A percentile compares a stretch with the other conserved stretches of the same genome.
phyloP scores from a whole-genome alignment of 2,888 invertebrate genomes.

The Anorthoa munda region DNA sequence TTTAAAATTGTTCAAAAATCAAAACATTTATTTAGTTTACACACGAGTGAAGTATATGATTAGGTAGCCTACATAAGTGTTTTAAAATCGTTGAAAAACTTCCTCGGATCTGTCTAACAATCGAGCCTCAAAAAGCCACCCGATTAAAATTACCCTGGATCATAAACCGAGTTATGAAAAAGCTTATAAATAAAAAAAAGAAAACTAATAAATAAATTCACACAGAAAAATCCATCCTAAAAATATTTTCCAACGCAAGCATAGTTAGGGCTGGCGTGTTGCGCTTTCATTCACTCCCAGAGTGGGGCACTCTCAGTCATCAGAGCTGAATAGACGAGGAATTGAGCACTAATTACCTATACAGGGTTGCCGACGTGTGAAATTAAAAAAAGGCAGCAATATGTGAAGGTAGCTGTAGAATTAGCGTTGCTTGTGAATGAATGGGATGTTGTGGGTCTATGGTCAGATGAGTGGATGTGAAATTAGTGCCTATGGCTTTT shows the following conservation, averaged over 20 bases:
- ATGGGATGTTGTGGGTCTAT: constrained; percentile 24
- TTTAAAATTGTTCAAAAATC: too few species aligned
- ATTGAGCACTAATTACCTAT: constrained; percentile 90
- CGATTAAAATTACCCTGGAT: too few species aligned
- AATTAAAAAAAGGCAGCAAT: constrained; percentile 83
- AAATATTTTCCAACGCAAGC: constrained; percentile 21
- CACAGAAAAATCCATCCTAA: constrained; percentile 13
- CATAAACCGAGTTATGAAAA: too few species aligned
- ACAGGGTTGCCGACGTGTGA: constrained; percentile 85
- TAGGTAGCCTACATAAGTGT: too few species aligned
- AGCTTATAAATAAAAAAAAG: neutral
- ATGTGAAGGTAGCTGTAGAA: constrained; percentile 39
- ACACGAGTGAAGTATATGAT: too few species aligned
- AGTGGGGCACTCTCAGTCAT: constrained; percentile 81
- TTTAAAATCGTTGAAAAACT: too few species aligned
- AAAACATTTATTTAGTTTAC: too few species aligned
- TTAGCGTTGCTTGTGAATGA: constrained; percentile 49
- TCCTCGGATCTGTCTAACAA: neutral
- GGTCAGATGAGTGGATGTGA: constrained; percentile 23
- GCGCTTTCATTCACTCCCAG: constrained; percentile 51
- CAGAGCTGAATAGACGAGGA: constrained; percentile 84
- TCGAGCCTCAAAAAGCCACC: neutral
- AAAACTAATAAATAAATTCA: neutral
- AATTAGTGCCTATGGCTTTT: constrained; percentile 3
- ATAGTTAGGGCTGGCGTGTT: constrained; percentile 34